These are phyloP conservation scores for Pogoniulus pusillus DNA, from an alignment of 2,797 vertebrate genomes.

Conservation along the genomic window DNA sequence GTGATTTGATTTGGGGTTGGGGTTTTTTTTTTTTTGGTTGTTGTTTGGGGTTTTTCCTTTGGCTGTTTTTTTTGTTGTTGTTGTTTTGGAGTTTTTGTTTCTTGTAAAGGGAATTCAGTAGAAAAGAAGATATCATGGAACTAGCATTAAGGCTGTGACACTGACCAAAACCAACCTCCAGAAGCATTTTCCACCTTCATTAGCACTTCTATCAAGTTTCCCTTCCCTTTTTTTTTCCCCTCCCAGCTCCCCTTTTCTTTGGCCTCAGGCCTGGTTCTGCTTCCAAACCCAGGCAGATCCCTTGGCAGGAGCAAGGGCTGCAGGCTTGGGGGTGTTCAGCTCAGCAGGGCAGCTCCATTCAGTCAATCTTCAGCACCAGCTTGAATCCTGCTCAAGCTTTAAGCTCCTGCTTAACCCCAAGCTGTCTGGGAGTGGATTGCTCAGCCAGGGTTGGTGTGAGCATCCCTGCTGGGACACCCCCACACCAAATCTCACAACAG, in stretches of 20 bases:
- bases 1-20: not conserved
- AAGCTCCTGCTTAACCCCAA: not conserved
- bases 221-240: not conserved
- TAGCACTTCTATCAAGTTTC: conserved; percentile 34
- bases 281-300: not conserved
- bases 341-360: not conserved
- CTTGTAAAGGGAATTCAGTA: conserved; percentile 32
- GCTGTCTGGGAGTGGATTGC: not conserved
- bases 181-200: conserved; percentile 13
- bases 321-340: not conserved
- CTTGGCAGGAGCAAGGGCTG: not conserved
- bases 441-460: not conserved
- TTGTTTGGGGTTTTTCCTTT: not conserved
- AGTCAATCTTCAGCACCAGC: not conserved
- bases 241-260: not conserved
- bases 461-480: not conserved
- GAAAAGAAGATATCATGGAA: conserved; percentile 35
- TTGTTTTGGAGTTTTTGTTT: not conserved
- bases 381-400: not conserved
- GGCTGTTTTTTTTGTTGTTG: too few relatives aligned
- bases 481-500: accelerated
- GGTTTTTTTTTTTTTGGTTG: too few relatives aligned
- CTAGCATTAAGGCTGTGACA: conserved; percentile 60
- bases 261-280: not conserved
- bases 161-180: conserved; percentile 37